phyloP scores from a whole-genome alignment of 1,140 invertebrate species.

The Calephelis virginiensis region DNA sequence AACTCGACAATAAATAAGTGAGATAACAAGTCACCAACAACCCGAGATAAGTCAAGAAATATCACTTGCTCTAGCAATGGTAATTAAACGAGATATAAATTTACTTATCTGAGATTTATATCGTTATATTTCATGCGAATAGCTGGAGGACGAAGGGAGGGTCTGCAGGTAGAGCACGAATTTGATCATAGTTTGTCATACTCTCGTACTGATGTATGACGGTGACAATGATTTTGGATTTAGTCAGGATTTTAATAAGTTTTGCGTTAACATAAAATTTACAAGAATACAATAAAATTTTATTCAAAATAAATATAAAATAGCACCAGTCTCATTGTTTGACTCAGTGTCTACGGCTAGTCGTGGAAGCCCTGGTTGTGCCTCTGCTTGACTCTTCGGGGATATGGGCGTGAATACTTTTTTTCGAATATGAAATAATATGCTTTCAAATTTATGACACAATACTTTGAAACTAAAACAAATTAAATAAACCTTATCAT shows the following conservation, averaged over 20 bases:
- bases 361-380: no score
- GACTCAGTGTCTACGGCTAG: no score
- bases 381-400: no score
- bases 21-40: constrained; percentile 14
- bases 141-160: constrained; percentile 9
- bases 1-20: constrained; percentile 14
- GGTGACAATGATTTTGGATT: neutral
- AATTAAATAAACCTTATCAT: no score
- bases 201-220: neutral
- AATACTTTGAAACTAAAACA: no score
- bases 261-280: no score
- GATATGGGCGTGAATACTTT: no score
- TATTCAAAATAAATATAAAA: no score
- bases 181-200: constrained; percentile 16
- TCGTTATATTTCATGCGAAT: constrained; percentile 17
- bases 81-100: constrained; percentile 16
- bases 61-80: constrained; percentile 14
- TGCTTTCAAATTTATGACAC: no score
- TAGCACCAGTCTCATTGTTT: no score
- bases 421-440: no score
- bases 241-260: neutral
- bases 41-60: constrained; percentile 16
- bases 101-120: constrained; percentile 18
- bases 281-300: no score
- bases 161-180: constrained; percentile 15